Conservation (phyloP, 2,888 invertebrate species). For the Caenorhabditis drosophilae region DNA sequence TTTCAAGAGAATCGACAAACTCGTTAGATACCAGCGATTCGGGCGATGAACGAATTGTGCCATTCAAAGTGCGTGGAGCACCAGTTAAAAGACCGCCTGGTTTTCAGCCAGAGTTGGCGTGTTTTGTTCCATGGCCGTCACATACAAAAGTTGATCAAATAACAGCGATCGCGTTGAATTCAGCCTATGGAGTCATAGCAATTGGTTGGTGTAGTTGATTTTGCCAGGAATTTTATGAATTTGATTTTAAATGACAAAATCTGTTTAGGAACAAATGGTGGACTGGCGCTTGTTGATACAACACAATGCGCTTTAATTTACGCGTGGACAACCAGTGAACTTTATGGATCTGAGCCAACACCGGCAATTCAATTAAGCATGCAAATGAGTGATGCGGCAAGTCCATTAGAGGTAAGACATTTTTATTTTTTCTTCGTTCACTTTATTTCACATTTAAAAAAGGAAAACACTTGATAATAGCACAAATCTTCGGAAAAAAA, state of each 20-base stretch:
- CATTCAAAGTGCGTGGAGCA: slow-evolving; percentile 76
- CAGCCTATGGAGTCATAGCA: slow-evolving; percentile 83
- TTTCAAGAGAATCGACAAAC: slow-evolving; percentile 48
- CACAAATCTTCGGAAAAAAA: no score
- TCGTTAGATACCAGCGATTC: slow-evolving; percentile 56
- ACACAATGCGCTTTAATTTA: slow-evolving; percentile 62
- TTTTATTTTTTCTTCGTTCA: background rate
- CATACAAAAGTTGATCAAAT: slow-evolving; percentile 82
- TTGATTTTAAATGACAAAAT: no score
- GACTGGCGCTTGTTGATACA: slow-evolving; percentile 52
- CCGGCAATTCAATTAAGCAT: slow-evolving; percentile 49
- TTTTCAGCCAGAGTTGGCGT: slow-evolving; percentile 84
- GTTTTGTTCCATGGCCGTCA: slow-evolving; percentile 80
- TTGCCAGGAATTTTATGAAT: background rate
- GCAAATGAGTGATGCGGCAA: slow-evolving; percentile 17
- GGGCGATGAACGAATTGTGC: slow-evolving; percentile 51
- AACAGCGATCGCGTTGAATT: slow-evolving; percentile 89
- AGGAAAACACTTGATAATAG: no score
- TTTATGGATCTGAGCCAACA: slow-evolving; percentile 60
- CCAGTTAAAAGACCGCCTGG: slow-evolving; percentile 87
- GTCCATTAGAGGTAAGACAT: slow-evolving; percentile 42
- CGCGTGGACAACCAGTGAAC: slow-evolving; percentile 61
- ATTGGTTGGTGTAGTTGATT: slow-evolving; percentile 39
- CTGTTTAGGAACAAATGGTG: slow-evolving; percentile 39
- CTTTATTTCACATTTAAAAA: background rate